Percentiles rank a stretch among this genome's conserved stretches.
Evolutionary conservation across 1,140 invertebrate species (phyloP).

Genomic region (Drosophila fuyamai): DNA sequence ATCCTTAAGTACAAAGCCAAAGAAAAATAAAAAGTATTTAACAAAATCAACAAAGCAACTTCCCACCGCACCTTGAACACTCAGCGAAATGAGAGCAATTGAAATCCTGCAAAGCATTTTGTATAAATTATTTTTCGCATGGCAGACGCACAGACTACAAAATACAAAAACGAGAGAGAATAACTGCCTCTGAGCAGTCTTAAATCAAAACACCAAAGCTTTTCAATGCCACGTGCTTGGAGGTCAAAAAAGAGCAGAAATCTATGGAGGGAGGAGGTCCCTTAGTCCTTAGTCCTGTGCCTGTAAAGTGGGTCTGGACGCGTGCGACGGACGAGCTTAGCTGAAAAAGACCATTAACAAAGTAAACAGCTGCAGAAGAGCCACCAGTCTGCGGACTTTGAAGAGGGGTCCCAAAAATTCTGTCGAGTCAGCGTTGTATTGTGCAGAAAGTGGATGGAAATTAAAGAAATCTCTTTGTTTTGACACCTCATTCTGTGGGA

Average conservation of each 20-base stretch:
- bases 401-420: slow-evolving; percentile 39
- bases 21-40: slow-evolving; percentile 71
- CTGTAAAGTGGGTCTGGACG: slow-evolving; percentile 14
- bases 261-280: slow-evolving; percentile 47
- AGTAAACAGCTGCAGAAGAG: slow-evolving; percentile 77
- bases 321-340: slow-evolving; percentile 68
- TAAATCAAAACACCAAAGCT: slow-evolving; percentile 69
- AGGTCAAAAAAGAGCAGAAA: slow-evolving; percentile 74
- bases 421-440: slow-evolving; percentile 60
- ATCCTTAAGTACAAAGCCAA: slow-evolving; percentile 4
- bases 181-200: slow-evolving; percentile 40
- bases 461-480: slow-evolving; percentile 75
- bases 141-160: slow-evolving; percentile 34
- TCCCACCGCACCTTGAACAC: slow-evolving; percentile 36
- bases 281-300: neutral
- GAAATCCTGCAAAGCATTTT: slow-evolving; percentile 62
- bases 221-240: slow-evolving; percentile 64
- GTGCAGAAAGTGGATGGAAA: slow-evolving; percentile 22
- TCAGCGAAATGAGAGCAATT: slow-evolving; percentile 66
- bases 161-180: slow-evolving; percentile 39
- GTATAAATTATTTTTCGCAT: slow-evolving; percentile 79
- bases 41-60: slow-evolving; percentile 57
- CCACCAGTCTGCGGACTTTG: slow-evolving; percentile 45
- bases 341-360: slow-evolving; percentile 83
- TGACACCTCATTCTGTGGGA: slow-evolving; percentile 44